Percentiles rank a stretch among this genome's conserved stretches.
phyloP scores from a whole-genome alignment of 2,113 vertebrate species.

The Zapornia atra region DNA sequence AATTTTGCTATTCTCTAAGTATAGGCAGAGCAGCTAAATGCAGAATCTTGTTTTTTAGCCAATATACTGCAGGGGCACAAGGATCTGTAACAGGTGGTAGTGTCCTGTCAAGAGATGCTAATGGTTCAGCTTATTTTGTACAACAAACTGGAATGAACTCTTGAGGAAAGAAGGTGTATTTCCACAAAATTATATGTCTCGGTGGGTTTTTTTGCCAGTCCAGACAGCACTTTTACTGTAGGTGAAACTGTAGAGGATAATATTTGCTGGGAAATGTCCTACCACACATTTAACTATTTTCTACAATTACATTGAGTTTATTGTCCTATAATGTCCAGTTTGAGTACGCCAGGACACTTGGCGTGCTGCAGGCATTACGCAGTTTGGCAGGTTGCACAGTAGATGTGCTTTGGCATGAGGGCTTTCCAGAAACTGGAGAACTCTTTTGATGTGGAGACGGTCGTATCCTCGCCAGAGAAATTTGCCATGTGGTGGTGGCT shows the following conservation, averaged over 20 bases:
- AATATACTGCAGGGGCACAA: background rate
- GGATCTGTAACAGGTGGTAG: background rate
- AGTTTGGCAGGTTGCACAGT: background rate
- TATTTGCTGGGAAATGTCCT: background rate
- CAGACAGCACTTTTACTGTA: background rate
- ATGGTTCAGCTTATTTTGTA: background rate
- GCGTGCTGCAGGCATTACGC: background rate
- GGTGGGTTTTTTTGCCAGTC: background rate
- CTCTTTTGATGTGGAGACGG: background rate
- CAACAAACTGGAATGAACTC: background rate
- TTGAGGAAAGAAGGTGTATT: background rate
- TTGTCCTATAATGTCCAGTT: background rate
- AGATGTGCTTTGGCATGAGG: background rate
- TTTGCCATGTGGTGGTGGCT: background rate
- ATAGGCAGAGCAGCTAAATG: background rate
- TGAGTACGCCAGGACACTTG: background rate
- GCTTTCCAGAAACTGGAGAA: background rate
- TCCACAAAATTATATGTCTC: background rate
- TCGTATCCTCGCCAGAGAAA: background rate
- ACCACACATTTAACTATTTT: background rate
- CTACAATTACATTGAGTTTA: background rate
- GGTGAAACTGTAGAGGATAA: background rate
- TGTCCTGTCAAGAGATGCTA: no score
- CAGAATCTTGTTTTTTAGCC: background rate
- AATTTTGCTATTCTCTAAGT: background rate